Evolutionary conservation across 1,140 invertebrate species (phyloP), one percentile per base, ranked within the genome.

Genomic region (Drosophila mauritiana): DNA sequence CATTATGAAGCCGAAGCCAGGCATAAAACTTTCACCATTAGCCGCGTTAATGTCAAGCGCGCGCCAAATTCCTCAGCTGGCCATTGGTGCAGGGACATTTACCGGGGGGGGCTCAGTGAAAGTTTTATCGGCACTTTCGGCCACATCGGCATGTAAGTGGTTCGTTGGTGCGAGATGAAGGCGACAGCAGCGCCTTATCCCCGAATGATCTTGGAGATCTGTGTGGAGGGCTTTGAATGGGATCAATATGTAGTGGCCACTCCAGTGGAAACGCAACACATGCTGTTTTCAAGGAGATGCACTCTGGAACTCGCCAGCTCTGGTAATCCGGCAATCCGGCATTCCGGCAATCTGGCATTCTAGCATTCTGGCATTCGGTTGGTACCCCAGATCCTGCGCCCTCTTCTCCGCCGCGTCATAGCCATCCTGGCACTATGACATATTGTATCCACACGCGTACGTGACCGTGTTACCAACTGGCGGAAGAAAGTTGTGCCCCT

Each of bases 21-120:
- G 79, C 78, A 88, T 88, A 86, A 86, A 86, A 86, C 82, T 86
- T 86, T 86, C 62, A 82, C 82, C 82, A 86, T 86, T 86, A 88
- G 83, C 79, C 84, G 79, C 83, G 72, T 82, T 85, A 85, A 88
- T 85, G 83, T 75, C 69, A 51, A 61, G 74, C 82, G 74, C 82
- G 57, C 83, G 62, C 68, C 78, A 75, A 86, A 88, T 88, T 85
- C 83, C 78, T 88, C 83, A 85, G 82, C 82, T 86, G 83, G 83
- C 59, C 83, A 88, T 61, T 64, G 78, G 45, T 67, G 78, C 82
- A 78, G 52, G 80, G 82, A 81, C 65, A 43, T 5, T 46, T 13
- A 12, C 1, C 10, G 4, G 20, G 20, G 20, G 55, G 8, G 40
- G 76, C 80, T 83, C 84, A 83, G 62, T 56, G 63, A 73, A 79